Percentiles rank a stretch among this genome's conserved stretches.
phyloP scores from a whole-genome alignment of 2,797 vertebrate genomes.

The Anolis apletophallus region DNA sequence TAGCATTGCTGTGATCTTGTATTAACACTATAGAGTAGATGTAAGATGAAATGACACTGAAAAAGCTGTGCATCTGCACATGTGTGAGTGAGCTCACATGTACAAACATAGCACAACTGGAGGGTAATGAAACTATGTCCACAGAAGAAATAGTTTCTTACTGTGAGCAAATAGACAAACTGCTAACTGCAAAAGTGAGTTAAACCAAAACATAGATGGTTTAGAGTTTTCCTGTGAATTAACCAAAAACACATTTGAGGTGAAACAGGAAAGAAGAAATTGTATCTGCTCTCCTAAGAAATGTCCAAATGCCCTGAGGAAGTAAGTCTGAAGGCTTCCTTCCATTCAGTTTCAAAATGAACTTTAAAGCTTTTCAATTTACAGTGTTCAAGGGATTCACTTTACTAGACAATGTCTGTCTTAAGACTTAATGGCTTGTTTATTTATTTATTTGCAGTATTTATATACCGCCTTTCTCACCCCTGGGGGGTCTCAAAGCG shows the following conservation, averaged over 20 bases:
- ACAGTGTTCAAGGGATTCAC: slow-evolving; percentile 21
- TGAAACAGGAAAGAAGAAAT: not conserved
- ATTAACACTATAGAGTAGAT: not conserved
- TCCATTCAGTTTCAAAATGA: slow-evolving; percentile 50
- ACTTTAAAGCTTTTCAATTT: slow-evolving; percentile 14
- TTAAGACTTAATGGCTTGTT: slow-evolving; percentile 36
- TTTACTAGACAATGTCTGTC: slow-evolving; percentile 10
- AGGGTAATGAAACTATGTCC: not conserved
- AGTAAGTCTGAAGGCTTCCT: not conserved
- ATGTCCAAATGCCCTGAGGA: not conserved
- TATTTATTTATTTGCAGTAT: no score
- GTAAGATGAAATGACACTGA: not conserved
- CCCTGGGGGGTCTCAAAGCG: no score
- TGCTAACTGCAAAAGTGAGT: not conserved
- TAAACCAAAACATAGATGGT: not conserved
- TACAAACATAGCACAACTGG: not conserved
- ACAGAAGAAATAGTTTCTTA: not conserved
- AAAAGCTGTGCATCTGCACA: not conserved
- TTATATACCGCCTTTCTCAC: no score
- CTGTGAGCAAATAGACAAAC: not conserved
- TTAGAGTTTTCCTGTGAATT: not conserved
- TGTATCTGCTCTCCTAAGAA: not conserved
- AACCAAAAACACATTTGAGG: not conserved
- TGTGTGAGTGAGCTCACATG: not conserved
- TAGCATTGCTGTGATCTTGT: not conserved